phyloP scores from a whole-genome alignment of 1,140 invertebrate genomes.

The Matsumurasca onukii region DNA sequence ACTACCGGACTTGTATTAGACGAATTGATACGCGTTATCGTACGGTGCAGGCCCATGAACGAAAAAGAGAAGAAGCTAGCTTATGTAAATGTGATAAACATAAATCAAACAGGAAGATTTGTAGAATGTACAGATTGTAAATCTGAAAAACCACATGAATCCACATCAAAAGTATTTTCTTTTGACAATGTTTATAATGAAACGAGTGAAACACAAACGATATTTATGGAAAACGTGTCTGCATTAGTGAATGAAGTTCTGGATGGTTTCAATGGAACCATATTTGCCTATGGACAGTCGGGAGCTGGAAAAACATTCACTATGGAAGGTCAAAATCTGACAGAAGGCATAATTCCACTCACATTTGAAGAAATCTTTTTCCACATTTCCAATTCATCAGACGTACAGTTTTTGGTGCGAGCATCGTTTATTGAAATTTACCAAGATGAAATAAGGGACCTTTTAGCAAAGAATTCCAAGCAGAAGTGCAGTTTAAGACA shows the following conservation, averaged over 20 bases:
- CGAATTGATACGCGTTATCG: constrained; percentile 67
- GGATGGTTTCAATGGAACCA: constrained; percentile 94
- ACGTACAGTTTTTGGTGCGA: constrained; percentile 88
- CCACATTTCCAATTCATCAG: constrained; percentile 82
- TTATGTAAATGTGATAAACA: constrained; percentile 66
- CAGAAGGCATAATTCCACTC: constrained; percentile 75
- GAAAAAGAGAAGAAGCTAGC: constrained; percentile 74
- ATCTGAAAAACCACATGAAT: constrained; percentile 55
- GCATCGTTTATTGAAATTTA: constrained; percentile 95
- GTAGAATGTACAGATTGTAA: constrained; percentile 67
- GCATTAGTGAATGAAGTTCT: constrained; percentile 93
- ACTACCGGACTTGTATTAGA: no score
- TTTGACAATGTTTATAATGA: constrained; percentile 93
- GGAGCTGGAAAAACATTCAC: constrained; percentile 97
- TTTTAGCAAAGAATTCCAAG: constrained; percentile 79
- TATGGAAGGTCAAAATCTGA: constrained; percentile 76
- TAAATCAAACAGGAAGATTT: constrained; percentile 61
- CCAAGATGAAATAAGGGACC: constrained; percentile 86
- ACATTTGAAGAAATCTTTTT: constrained; percentile 96
- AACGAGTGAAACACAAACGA: constrained; percentile 81
- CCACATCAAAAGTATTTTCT: constrained; percentile 85
- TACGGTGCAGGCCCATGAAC: constrained; percentile 87
- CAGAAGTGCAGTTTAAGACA: constrained; percentile 72
- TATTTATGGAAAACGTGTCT: constrained; percentile 95
- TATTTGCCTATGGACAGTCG: constrained; percentile 96